A percentile compares a stretch with the other conserved stretches of the same genome.
Conservation (phyloP, 2,113 vertebrate genomes). For the Salvator merianae region DNA sequence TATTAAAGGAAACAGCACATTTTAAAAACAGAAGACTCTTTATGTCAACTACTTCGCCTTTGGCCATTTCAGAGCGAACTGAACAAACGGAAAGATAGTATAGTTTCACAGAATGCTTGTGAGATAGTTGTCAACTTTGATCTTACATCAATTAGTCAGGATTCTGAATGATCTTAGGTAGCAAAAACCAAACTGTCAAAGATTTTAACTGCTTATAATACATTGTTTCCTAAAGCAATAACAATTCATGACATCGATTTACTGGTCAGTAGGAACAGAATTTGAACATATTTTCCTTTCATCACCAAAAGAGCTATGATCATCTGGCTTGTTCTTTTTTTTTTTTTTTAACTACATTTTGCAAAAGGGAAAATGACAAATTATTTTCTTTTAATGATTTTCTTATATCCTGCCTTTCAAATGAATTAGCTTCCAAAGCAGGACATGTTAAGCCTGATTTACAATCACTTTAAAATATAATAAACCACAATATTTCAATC, state of each 20-base stretch:
- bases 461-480: neutral
- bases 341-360: slow-evolving; percentile 36
- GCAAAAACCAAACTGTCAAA: slow-evolving; percentile 64
- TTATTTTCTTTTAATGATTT: neutral
- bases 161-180: slow-evolving; percentile 70
- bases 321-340: slow-evolving; percentile 1
- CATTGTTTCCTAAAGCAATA: slow-evolving; percentile 65
- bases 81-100: slow-evolving; percentile 68
- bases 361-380: slow-evolving; percentile 21
- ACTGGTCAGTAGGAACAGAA: slow-evolving; percentile 41
- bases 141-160: slow-evolving; percentile 78
- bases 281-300: slow-evolving; percentile 43
- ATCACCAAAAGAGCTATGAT: slow-evolving; percentile 31
- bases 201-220: slow-evolving; percentile 63
- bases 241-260: slow-evolving; percentile 36
- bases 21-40: slow-evolving; percentile 72
- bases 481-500: neutral
- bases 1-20: slow-evolving; percentile 71
- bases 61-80: slow-evolving; percentile 75
- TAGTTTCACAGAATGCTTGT: slow-evolving; percentile 69
- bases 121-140: slow-evolving; percentile 76
- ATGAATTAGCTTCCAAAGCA: neutral
- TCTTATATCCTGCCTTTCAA: neutral
- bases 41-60: slow-evolving; percentile 80
- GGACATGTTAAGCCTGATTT: neutral